These are phyloP conservation scores for Drosophila barbarae DNA, from an alignment of 2,888 invertebrate species.

Conservation along the genomic window DNA sequence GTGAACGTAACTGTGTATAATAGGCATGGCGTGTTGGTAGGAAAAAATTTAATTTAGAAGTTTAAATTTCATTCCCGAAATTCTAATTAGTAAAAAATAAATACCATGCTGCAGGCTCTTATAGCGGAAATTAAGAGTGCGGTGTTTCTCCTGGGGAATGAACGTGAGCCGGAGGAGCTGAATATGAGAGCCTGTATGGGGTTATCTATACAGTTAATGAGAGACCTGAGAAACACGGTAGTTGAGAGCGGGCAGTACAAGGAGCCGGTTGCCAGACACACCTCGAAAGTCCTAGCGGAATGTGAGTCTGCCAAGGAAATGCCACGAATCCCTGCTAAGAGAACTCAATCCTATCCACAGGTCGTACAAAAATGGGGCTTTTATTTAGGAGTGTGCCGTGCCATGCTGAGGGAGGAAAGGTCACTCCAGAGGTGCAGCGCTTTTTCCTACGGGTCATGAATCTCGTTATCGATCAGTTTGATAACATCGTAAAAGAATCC, in stretches of 20 bases:
- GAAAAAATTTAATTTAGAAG: neutral
- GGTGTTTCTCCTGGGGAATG: neutral
- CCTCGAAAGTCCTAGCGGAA: neutral
- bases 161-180: neutral
- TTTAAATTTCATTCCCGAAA: neutral
- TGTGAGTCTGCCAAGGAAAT: neutral
- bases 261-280: neutral
- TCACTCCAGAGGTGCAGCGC: neutral
- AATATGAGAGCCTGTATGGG: neutral
- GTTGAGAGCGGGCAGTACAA: neutral
- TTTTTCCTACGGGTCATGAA: neutral
- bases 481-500: neutral
- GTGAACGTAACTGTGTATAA: neutral
- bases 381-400: neutral
- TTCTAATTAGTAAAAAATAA: neutral
- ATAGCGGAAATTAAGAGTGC: neutral
- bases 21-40: neutral
- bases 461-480: neutral
- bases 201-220: neutral
- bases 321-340: neutral
- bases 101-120: neutral
- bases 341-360: neutral
- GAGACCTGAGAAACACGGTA: neutral
- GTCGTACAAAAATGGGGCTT: neutral
- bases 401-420: neutral